Conservation (phyloP, 2,797 vertebrate species). For the Coregonus suidteri region DNA sequence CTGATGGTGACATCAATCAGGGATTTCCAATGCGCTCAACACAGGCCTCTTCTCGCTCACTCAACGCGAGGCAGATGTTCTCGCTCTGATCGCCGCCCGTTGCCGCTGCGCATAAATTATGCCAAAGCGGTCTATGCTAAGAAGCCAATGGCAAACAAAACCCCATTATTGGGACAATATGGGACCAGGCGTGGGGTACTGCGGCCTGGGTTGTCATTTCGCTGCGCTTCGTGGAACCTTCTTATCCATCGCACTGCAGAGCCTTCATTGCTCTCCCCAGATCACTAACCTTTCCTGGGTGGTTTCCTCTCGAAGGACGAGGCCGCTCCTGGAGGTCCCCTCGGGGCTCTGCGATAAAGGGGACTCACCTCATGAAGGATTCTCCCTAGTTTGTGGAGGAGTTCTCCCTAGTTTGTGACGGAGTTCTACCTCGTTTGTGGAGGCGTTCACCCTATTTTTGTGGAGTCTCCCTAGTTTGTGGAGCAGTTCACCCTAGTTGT, state of each 20-base stretch:
- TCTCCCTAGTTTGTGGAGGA: constrained; percentile 47
- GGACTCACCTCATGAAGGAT: constrained; percentile 68
- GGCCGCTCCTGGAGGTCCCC: constrained; percentile 38
- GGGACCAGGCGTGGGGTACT: constrained; percentile 25
- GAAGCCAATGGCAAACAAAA: constrained; percentile 51
- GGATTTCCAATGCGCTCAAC: no score
- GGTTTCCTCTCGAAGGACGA: constrained; percentile 36
- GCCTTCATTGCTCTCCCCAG: neutral
- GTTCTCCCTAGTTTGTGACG: constrained; percentile 31
- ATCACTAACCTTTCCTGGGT: neutral
- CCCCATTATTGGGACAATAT: constrained; percentile 40
- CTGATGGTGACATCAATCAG: constrained; percentile 72
- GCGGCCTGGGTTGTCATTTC: neutral
- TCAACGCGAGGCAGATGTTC: constrained; percentile 74
- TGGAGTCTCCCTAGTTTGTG: no score
- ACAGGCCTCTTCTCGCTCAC: constrained; percentile 63
- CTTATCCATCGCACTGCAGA: neutral
- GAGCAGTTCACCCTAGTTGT: no score
- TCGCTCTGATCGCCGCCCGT: constrained; percentile 52
- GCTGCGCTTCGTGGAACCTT: neutral
- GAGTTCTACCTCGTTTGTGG: no score
- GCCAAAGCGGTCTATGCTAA: constrained; percentile 65
- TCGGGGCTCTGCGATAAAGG: constrained; percentile 49
- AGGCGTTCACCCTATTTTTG: no score
- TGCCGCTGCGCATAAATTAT: constrained; percentile 51